Base-by-base conservation (phyloP, 2,113 vertebrate species). In the Pelodiscus sinensis region DNA sequence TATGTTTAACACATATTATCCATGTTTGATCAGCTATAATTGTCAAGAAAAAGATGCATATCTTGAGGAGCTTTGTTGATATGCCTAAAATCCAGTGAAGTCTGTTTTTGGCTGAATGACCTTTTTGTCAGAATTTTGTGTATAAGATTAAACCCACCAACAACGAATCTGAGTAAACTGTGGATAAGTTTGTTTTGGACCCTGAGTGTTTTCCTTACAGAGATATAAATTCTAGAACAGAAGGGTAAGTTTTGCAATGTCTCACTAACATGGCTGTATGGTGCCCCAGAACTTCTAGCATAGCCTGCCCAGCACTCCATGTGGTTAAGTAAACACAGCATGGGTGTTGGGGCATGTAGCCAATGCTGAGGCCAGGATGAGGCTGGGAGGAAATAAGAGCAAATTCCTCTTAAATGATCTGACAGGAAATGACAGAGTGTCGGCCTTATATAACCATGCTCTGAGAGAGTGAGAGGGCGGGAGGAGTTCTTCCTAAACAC, bases 391-490 rank as follows among this genome's bases (percentile, higher is more conserved):
- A 99, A 99, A 99, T 98, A 98, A 98, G 98, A 98, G 98, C 98
- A 98, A 98, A 99, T 99, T 99, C 99, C 98, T 99, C 98, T 97
- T 94, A 98, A 98, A 98, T 97, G 98, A 98, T 98, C 98, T 98
- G 98, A 98, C 98, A 99, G 99, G 99, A 99, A 99, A 99, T 98
- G 98, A 98, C 98, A 97, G 97, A 98, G 98, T 98, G 98, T 98
- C 98, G 97, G 98, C 96, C 98, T 96, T 94, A 83, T 96, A 94
- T 97, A 97, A 97, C 97, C 97, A 95, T 95, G 84, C 95, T 87
- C 91, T 79, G 54, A 93, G 97, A 97, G 97, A 92, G 96, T 95
- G 97, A 94, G 96, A 96, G 96, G 86, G 97, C 96, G 98, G 98
- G 98, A 98, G 97, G 97, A 97, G 98, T 96, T 98, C 98, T 98